Conservation (phyloP, 2,888 invertebrate genomes). For the Gerosis bhagava region DNA sequence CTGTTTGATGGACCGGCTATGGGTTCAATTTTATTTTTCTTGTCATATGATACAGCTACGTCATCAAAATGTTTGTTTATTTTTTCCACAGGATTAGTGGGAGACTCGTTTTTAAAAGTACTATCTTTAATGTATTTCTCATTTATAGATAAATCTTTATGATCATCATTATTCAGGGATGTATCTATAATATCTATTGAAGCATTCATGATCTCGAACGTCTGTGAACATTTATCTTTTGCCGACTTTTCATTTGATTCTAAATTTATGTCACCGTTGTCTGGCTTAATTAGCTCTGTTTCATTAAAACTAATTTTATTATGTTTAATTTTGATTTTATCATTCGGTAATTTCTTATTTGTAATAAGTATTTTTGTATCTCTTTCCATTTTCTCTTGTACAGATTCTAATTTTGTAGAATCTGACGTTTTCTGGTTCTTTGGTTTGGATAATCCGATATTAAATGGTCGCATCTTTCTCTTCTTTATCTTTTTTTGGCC, state of each 20-base stretch:
- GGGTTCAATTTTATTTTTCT: conserved; percentile 55
- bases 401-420: background rate
- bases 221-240: no score
- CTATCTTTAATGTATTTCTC: no score
- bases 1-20: conserved; percentile 59
- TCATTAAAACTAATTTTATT: no score
- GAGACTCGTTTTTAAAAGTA: conserved; percentile 36
- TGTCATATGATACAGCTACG: conserved; percentile 60
- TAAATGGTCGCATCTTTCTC: conserved; percentile 69
- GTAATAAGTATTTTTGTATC: no score
- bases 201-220: no score
- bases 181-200: conserved; percentile 56
- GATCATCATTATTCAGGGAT: background rate
- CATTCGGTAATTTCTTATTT: no score
- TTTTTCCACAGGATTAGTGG: conserved; percentile 49
- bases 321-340: no score
- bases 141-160: background rate
- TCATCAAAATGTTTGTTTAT: conserved; percentile 35
- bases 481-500: conserved; percentile 73
- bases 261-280: no score
- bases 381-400: no score
- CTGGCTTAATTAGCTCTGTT: no score
- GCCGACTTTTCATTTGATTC: no score
- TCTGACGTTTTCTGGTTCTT: conserved; percentile 50
- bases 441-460: conserved; percentile 66